Percentiles rank a stretch among this genome's conserved stretches.
Conservation (phyloP, 2,113 vertebrate genomes). For the Murina feae region DNA sequence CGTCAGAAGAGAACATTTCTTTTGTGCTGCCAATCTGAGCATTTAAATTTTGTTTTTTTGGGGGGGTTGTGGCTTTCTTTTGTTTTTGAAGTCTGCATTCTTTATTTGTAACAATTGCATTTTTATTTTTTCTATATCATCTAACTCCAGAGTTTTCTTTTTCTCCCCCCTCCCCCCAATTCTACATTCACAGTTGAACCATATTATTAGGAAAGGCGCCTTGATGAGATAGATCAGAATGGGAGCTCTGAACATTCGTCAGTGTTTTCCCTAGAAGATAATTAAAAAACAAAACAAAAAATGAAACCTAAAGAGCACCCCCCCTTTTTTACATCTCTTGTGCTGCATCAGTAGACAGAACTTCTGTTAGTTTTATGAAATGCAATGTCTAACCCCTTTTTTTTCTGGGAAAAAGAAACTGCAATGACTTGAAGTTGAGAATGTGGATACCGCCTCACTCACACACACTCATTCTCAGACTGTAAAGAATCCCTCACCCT, state of each 20-base stretch:
- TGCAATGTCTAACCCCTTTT: constrained; percentile 83
- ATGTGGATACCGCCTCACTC: constrained; percentile 87
- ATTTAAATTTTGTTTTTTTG: constrained; percentile 51
- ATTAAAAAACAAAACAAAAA: constrained; percentile 66
- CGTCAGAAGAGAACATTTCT: constrained; percentile 77
- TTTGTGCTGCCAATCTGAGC: constrained; percentile 76
- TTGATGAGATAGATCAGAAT: constrained; percentile 76
- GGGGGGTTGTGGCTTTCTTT: constrained; percentile 53
- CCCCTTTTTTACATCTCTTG: constrained; percentile 72
- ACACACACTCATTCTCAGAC: constrained; percentile 87
- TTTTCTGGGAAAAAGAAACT: constrained; percentile 80
- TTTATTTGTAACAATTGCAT: constrained; percentile 65
- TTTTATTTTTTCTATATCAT: constrained; percentile 72
- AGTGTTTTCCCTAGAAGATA: constrained; percentile 79
- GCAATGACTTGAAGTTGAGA: constrained; percentile 87
- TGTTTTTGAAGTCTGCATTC: constrained; percentile 64
- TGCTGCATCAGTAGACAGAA: constrained; percentile 83
- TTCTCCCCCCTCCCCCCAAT: constrained; percentile 56
- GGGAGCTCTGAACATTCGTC: constrained; percentile 81
- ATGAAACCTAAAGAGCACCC: constrained; percentile 78
- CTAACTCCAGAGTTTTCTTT: constrained; percentile 64
- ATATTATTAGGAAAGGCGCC: constrained; percentile 83
- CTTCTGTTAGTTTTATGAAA: constrained; percentile 82
- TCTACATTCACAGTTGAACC: constrained; percentile 87
- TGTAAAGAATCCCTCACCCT: constrained; percentile 78